These are phyloP conservation scores for Acanthurus lineatus DNA, from an alignment of 2,797 vertebrate species.

Conservation along the genomic window DNA sequence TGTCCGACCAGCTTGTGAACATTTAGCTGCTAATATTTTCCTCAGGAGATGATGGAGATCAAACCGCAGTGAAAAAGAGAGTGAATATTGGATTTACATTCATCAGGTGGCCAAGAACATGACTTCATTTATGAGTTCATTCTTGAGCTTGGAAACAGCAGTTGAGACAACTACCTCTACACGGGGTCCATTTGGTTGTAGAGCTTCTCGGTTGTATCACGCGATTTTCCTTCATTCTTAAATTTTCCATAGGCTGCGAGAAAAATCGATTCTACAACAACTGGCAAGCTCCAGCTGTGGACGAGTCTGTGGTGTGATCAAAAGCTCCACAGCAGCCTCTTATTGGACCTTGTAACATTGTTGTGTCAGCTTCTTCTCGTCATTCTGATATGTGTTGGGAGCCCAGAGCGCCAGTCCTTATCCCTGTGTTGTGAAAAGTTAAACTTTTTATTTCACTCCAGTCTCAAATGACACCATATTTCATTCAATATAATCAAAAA, in stretches of 20 bases:
- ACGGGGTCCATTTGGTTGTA: no score
- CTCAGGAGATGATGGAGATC: constrained; percentile 8
- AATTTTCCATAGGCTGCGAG: no score
- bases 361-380: no score
- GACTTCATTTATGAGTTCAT: not conserved
- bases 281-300: not conserved
- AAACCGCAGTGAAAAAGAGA: not conserved
- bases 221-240: not conserved
- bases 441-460: not conserved
- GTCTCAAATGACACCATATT: not conserved
- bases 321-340: not conserved
- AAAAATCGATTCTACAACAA: not conserved
- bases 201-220: no score
- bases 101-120: not conserved
- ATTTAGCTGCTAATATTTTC: constrained; percentile 11
- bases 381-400: no score
- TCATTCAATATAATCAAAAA: not conserved
- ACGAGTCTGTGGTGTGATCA: not conserved
- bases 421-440: not conserved
- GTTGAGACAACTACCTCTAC: no score
- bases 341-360: no score
- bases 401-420: no score
- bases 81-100: not conserved
- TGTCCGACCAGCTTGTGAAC: not conserved
- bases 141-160: no score